Evolutionary conservation across 1,140 invertebrate genomes (phyloP).

Genomic region (Drosophila paulistorum): DNA sequence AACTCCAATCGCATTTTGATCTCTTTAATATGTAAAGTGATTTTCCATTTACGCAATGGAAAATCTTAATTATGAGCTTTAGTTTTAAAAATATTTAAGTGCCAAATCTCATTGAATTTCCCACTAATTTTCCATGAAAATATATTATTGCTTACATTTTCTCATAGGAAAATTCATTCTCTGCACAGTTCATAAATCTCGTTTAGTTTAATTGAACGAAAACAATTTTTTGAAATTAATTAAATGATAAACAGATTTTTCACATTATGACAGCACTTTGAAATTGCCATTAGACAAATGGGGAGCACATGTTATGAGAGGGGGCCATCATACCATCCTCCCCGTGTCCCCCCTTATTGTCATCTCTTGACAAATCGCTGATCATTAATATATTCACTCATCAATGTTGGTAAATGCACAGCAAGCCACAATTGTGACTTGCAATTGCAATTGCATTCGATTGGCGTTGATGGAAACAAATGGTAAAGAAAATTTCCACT

Average conservation of each 20-base stretch:
- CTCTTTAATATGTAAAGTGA: too few relatives aligned
- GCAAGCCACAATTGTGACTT: slow-evolving; percentile 57
- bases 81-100: too few relatives aligned
- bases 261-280: slow-evolving; percentile 58
- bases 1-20: too few relatives aligned
- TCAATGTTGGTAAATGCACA: slow-evolving; percentile 68
- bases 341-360: slow-evolving; percentile 5
- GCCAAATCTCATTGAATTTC: background rate
- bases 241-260: slow-evolving; percentile 69
- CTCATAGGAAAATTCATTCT: slow-evolving; percentile 17
- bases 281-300: slow-evolving; percentile 65
- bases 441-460: slow-evolving; percentile 69
- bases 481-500: slow-evolving; percentile 30
- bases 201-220: slow-evolving; percentile 43
- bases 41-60: background rate
- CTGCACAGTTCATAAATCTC: slow-evolving; percentile 27
- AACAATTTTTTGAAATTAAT: slow-evolving; percentile 51
- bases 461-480: slow-evolving; percentile 74
- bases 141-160: slow-evolving; percentile 9
- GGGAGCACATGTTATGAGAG: slow-evolving; percentile 37
- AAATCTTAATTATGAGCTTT: slow-evolving; percentile 1
- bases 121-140: background rate
- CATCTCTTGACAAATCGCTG: slow-evolving; percentile 70
- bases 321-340: background rate
- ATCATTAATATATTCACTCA: slow-evolving; percentile 81